Evolutionary conservation across 2,113 vertebrate genomes (phyloP).

Genomic region (Petrocephalus microphthalmus): DNA sequence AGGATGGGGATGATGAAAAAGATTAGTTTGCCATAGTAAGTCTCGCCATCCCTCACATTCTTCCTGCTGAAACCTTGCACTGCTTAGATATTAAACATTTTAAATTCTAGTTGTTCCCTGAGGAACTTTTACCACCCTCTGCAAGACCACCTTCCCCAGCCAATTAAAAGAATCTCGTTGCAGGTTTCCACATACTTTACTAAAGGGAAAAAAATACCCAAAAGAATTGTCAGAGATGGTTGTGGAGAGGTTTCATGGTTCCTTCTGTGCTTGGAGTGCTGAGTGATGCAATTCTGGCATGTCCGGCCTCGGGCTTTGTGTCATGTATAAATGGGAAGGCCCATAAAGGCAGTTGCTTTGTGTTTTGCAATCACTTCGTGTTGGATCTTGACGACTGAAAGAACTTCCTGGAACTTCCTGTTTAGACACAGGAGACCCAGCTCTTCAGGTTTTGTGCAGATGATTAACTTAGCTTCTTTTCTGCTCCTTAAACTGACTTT

Average conservation of each 20-base stretch:
- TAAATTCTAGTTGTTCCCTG: not conserved
- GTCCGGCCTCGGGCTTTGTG: not conserved
- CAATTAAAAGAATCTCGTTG: not conserved
- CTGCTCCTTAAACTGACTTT: not conserved
- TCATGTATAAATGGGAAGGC: not conserved
- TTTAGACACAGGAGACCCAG: not conserved
- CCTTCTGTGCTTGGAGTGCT: not conserved
- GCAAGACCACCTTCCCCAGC: not conserved
- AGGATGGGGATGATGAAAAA: conserved; percentile 95
- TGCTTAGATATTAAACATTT: not conserved
- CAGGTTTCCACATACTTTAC: not conserved
- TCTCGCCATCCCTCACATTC: conserved; percentile 67
- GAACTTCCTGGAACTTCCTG: not conserved
- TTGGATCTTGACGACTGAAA: not conserved
- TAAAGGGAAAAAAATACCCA: not conserved
- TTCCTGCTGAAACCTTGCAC: not conserved
- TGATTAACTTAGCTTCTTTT: not conserved
- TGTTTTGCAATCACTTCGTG: not conserved
- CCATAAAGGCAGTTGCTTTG: not conserved
- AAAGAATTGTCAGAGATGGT: not conserved
- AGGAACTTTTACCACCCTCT: not conserved
- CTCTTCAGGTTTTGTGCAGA: not conserved
- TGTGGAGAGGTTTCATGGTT: not conserved
- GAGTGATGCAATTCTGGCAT: not conserved
- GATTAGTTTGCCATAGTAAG: conserved; percentile 99